These are phyloP conservation scores for Mylabris sibirica DNA, from an alignment of 2,888 invertebrate species.

Conservation along the genomic window DNA sequence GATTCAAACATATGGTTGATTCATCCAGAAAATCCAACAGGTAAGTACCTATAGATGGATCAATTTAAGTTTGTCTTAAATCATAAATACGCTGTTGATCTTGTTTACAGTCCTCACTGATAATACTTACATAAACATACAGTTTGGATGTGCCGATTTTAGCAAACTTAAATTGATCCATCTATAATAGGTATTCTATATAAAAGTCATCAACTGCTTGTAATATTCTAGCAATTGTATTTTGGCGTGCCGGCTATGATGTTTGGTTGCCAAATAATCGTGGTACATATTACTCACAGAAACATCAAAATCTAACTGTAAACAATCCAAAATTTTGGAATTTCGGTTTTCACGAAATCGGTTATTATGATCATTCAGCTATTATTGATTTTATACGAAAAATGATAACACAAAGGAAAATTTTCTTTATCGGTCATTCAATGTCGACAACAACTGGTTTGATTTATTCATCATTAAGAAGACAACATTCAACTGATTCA, in stretches of 20 bases:
- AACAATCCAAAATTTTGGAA: conserved; percentile 32
- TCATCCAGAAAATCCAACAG: conserved; percentile 29
- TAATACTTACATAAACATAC: too few species aligned
- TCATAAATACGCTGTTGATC: too few species aligned
- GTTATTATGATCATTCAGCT: conserved; percentile 32
- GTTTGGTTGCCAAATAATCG: conserved; percentile 37
- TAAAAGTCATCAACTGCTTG: too few species aligned
- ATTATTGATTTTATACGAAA: conserved; percentile 28
- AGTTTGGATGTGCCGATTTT: too few species aligned
- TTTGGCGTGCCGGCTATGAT: conserved; percentile 35
- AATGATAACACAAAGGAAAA: conserved; percentile 22
- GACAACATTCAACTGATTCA: conserved; percentile 25
- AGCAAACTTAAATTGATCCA: too few species aligned
- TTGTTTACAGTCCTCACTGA: too few species aligned
- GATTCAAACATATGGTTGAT: conserved; percentile 24
- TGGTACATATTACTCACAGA: conserved; percentile 31
- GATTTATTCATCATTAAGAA: conserved; percentile 31
- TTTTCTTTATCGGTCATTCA: conserved; percentile 37
- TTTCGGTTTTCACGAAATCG: conserved; percentile 40
- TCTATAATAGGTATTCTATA: too few species aligned
- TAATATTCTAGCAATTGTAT: conserved; percentile 26
- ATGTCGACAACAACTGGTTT: conserved; percentile 31
- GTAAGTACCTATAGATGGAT: too few species aligned
- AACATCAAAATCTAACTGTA: conserved; percentile 24
- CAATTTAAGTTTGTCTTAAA: too few species aligned